These are phyloP conservation scores for Athene noctua DNA, from an alignment of 2,113 vertebrate genomes.

Conservation along the genomic window DNA sequence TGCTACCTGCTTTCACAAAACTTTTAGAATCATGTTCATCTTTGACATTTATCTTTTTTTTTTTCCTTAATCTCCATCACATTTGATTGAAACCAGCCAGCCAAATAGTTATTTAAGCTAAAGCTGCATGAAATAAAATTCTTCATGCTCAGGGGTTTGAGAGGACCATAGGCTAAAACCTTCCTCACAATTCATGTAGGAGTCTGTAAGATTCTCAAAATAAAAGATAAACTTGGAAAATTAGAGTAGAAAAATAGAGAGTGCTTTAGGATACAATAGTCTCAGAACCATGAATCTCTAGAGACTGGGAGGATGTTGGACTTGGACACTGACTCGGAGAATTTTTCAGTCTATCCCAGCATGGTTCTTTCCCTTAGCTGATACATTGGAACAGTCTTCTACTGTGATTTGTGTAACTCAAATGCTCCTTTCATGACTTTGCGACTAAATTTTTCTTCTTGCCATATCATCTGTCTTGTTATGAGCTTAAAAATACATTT, in stretches of 20 bases:
- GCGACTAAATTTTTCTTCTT: neutral
- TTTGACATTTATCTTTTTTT: neutral
- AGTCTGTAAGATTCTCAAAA: neutral
- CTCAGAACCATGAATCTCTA: neutral
- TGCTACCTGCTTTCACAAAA: neutral
- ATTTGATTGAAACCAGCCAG: neutral
- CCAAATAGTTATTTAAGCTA: neutral
- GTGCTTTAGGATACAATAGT: neutral
- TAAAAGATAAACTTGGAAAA: neutral
- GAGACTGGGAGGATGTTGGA: neutral
- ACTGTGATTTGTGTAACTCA: neutral
- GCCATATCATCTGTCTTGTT: neutral
- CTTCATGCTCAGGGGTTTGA: neutral
- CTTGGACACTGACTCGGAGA: neutral
- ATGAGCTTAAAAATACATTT: neutral
- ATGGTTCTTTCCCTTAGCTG: neutral
- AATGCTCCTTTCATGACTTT: neutral
- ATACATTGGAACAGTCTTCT: neutral
- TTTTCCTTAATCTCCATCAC: neutral
- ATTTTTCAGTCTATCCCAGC: neutral
- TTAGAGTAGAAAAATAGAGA: neutral
- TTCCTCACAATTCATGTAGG: neutral
- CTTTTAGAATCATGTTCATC: neutral
- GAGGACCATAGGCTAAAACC: neutral
- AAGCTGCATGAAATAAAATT: neutral